Evolutionary conservation across 2,797 vertebrate genomes (phyloP).

Genomic region (Acrocephalus scirpaceus): DNA sequence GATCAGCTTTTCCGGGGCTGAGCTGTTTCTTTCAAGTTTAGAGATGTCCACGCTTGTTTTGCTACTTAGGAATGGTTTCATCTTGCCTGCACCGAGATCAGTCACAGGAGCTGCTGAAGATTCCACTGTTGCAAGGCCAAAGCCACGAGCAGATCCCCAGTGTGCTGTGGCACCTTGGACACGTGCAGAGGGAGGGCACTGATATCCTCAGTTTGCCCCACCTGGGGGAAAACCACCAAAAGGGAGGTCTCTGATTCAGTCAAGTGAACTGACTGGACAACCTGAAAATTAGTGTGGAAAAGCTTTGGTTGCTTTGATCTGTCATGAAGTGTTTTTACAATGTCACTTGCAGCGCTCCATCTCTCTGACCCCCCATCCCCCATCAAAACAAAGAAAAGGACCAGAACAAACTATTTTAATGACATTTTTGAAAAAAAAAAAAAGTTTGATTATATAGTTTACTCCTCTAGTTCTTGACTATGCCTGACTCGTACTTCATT

Average conservation of each 20-base stretch:
- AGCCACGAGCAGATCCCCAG: rapidly evolving
- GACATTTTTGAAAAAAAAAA: neutral
- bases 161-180: neutral
- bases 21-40: neutral
- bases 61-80: neutral
- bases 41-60: neutral
- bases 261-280: neutral
- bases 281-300: neutral
- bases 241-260: neutral
- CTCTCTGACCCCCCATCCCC: neutral
- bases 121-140: neutral
- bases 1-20: neutral
- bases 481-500: neutral
- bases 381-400: neutral
- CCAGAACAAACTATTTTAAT: neutral
- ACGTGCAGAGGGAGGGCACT: rapidly evolving
- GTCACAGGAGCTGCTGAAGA: neutral
- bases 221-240: neutral
- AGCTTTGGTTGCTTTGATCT: neutral
- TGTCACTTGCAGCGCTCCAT: neutral
- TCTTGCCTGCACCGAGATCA: neutral
- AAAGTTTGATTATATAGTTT: neutral
- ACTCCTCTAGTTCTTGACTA: neutral
- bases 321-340: neutral
- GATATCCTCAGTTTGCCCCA: neutral